Base-by-base conservation (phyloP, 64 coral and sea anemone species). In the Pachyseris speciosa region DNA sequence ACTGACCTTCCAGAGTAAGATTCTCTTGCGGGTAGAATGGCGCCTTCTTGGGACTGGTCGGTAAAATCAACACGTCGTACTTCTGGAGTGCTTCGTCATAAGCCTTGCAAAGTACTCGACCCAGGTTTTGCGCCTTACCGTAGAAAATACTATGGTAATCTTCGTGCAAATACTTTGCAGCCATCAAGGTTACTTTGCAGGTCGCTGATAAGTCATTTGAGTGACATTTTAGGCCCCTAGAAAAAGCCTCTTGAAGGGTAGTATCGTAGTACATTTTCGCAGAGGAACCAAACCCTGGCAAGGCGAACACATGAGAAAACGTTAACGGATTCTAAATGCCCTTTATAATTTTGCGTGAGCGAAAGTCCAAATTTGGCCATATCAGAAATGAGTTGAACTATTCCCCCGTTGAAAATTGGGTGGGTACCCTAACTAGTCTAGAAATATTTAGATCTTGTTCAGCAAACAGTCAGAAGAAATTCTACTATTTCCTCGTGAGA, bases 31-130 rank as follows among this genome's bases (percentile, higher is more conserved):
- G 94, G 41, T 91, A 38, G 30, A 75, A 30, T 8, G 80, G 57
- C 71, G 94, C 76, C 75, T 71, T 91, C 71, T 75, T 65, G 17
- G 94, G 94, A 27, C 74, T 74, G 0, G 88, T 95, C 1, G 88
- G 94, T 75, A 95, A 76, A 38, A 95, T 55, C 7, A 91, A 52
- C 0, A 91, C 81, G 31, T 91, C 88, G 49, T 95, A 81, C 42
- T 69, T 40, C 44, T 81, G 42, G 5, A 95, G 53, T 22, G 71
- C 84, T 6, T 86, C 81, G 15, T 95, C 72, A 33, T 91, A 95
- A 16, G 72, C 83, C 10, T 87, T 45, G 30, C 80, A 61, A 39
- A 91, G 83, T 10, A 69, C 81, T 44, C 67, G 87, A 4, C 71
- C 71, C 10, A 95, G 64, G 60, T 95, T 91, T 30, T 91, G 88